Evolutionary conservation across 2,113 vertebrate species (phyloP).

Genomic region (Echinops telfairi): DNA sequence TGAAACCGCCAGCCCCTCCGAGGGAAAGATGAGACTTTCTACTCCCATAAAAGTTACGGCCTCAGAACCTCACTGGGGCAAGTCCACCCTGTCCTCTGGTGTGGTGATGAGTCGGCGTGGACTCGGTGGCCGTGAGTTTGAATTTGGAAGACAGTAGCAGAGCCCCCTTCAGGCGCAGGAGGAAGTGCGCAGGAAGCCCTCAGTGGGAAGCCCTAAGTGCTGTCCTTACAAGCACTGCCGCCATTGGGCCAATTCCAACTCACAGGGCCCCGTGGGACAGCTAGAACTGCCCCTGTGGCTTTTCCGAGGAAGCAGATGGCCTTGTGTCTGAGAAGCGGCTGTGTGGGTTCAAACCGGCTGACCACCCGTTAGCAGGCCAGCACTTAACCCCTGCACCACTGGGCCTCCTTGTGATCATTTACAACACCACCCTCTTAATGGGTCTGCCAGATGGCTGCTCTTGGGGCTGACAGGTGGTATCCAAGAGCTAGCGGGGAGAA

Average conservation of each 20-base stretch:
- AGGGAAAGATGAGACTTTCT: too few species aligned
- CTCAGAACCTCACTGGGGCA: too few species aligned
- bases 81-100: too few species aligned
- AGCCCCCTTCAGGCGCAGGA: not conserved
- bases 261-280: not conserved
- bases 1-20: too few species aligned
- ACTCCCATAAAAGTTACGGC: too few species aligned
- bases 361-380: not conserved
- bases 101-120: too few species aligned
- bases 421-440: fast-evolving
- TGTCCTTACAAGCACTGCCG: too few species aligned
- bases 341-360: not conserved
- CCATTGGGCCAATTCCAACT: not conserved
- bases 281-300: not conserved
- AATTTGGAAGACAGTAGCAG: fast-evolving
- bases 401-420: not conserved
- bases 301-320: not conserved
- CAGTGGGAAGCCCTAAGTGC: not conserved
- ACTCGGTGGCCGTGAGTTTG: too few species aligned
- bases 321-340: too few species aligned
- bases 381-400: not conserved
- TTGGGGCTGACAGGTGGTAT: not conserved
- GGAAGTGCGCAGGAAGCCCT: fast-evolving
- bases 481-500: not conserved
- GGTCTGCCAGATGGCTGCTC: not conserved